Base-by-base conservation (phyloP, 2,888 invertebrate genomes). In the Ectemnius continuus region DNA sequence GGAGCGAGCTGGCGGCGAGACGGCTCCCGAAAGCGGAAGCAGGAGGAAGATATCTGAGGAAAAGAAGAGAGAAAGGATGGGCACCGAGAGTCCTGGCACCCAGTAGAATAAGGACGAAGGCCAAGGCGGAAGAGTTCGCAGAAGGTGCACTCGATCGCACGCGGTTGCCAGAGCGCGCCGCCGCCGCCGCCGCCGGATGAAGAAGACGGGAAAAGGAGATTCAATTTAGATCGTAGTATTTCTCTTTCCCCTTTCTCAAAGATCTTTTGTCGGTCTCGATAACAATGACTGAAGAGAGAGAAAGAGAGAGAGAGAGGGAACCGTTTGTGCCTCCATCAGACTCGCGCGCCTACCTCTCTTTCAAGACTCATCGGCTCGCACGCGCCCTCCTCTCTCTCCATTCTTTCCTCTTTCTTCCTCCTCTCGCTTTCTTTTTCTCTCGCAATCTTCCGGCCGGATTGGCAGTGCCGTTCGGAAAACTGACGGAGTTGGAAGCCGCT, bases 151-250 rank as follows among this genome's bases (percentile, higher is more conserved):
- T 36, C 8, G 36, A 36, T 36, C 36, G 36, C 36, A 11, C 36
- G 36, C 36, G 36, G 36, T 36, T 36, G 36, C 36, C 36, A 36
- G 36, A 36, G 36, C 8, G 3, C 2, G 28, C 28, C 28, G 5
- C 3, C 52, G 52, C 3, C 52, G 16, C 52, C 4, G 5, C 6
- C 52, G 26, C 2, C 23, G 59, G 61, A 52, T 52, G 52, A 52
- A 52, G 68, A 66, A 57, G 20, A 20, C 59, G 69, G 47, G 61
- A 58, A 59, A 66, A 64, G 61, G 59, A 63, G 80, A 76, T 80
- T 78, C 82, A 75, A 80, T 82, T 82, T 80, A 82, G 74, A 78
- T 72, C 74, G 48, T 64, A 58, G 52, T 71, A 69, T 70, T 68
- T 71, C 68, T 76, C 78, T 76, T 66, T 60, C 63, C 73, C 64